A percentile compares a stretch with the other conserved stretches of the same genome.
These are phyloP conservation scores for Dendroctonus valens DNA, from an alignment of 1,140 invertebrate species.

Conservation along the genomic window DNA sequence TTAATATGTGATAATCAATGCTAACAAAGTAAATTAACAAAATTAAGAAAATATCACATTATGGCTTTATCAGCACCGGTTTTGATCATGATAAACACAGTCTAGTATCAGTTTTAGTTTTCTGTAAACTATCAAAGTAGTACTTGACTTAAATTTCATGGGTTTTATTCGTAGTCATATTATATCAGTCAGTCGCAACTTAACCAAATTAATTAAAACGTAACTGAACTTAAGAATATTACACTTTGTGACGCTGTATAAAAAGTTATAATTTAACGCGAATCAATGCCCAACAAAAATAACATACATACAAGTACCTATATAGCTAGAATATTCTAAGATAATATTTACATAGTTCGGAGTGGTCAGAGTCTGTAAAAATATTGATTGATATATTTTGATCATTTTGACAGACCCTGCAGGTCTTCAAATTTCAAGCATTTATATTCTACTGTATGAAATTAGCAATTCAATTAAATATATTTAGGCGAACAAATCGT, in stretches of 20 bases:
- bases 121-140: too few relatives aligned
- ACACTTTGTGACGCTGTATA: background rate
- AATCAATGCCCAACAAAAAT: conserved; percentile 45
- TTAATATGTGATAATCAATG: conserved; percentile 43
- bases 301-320: conserved; percentile 44
- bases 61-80: conserved; percentile 46
- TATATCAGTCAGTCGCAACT: too few relatives aligned
- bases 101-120: conserved; percentile 26
- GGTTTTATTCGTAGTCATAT: too few relatives aligned
- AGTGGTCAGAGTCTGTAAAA: conserved; percentile 6
- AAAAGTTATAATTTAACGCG: conserved; percentile 15
- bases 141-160: too few relatives aligned
- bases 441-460: conserved; percentile 7
- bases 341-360: conserved; percentile 22
- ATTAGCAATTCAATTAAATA: conserved; percentile 15
- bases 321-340: conserved; percentile 26
- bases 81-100: conserved; percentile 38
- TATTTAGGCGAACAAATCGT: background rate
- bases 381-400: background rate
- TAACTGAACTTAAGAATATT: conserved; percentile 4
- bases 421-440: background rate
- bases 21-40: conserved; percentile 47
- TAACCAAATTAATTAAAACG: too few relatives aligned
- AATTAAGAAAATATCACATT: conserved; percentile 48
- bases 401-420: conserved; percentile 17